Percentiles rank a stretch among this genome's conserved stretches.
These are phyloP conservation scores for Brachyistius frenatus DNA, from an alignment of 2,113 vertebrate species.

Conservation along the genomic window DNA sequence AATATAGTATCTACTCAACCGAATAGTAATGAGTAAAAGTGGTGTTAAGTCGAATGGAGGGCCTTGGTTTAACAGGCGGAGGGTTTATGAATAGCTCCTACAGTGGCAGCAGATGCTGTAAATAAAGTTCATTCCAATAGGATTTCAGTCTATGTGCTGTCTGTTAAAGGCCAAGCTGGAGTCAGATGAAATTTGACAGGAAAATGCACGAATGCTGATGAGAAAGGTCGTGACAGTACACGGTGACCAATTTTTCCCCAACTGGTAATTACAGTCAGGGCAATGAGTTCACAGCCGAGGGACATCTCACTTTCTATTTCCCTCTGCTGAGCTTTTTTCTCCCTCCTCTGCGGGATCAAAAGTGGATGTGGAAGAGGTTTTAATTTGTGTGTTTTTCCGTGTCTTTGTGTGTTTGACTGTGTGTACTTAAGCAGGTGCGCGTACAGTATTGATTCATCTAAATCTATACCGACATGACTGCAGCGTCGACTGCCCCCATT, in stretches of 20 bases:
- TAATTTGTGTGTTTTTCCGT: background rate
- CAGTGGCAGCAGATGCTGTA: conserved; percentile 31
- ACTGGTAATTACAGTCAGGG: conserved; percentile 34
- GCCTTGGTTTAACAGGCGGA: conserved; percentile 31
- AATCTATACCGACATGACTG: background rate
- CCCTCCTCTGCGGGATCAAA: background rate
- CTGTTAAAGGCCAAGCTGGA: conserved; percentile 58
- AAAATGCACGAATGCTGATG: conserved; percentile 26
- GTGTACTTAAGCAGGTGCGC: background rate
- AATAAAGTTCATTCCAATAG: conserved; percentile 70
- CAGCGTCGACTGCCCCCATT: background rate
- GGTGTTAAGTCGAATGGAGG: conserved; percentile 38
- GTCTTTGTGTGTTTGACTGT: background rate
- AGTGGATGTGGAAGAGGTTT: background rate
- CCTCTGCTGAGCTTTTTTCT: background rate
- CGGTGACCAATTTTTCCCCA: conserved; percentile 21
- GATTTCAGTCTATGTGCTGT: conserved; percentile 30
- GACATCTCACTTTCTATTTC: conserved; percentile 3
- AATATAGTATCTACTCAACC: conserved; percentile 30
- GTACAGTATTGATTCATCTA: background rate
- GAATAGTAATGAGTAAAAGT: conserved; percentile 51
- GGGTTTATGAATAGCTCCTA: conserved; percentile 34
- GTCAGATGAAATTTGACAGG: conserved; percentile 28
- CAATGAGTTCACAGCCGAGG: background rate
- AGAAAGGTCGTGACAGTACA: conserved; percentile 50